Base-by-base conservation (phyloP, 53 echinoderm and acorn worm genomes). In the Echinarachnius parma region DNA sequence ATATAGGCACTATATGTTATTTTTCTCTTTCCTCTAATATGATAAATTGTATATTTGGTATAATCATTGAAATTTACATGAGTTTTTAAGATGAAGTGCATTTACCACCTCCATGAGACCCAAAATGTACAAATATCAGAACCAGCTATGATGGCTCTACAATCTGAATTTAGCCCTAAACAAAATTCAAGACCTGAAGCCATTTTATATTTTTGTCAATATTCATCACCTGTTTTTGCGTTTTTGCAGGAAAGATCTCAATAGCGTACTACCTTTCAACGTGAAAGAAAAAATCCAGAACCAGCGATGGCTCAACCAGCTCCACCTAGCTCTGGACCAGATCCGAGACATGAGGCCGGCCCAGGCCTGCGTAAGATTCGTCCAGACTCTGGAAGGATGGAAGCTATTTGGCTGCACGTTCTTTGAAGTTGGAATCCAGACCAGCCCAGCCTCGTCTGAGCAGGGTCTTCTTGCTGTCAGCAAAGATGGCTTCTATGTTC, bases 271-370 rank as follows among this genome's bases (percentile, higher is more conserved):
- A 2, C 95, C 95, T 3, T 70, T 65, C 5, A 75, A 75, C 29
- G 78, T 86, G 21, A 46, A 87, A 10, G 71, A 84, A 46, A 56
- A 64, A 21, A 36, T 66, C 16, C 81, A 81, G 33, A 47, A 66
- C 7, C 90, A 90, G 62, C 84, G 83, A 36, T 94, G 95, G 90
- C 78, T 94, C 31, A 94, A 94, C 69, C 67, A 75, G 21, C 81
- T 90, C 71, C 81, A 94, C 21, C 36, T 21, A 2, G 53, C 53
- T 22, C 31, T 81, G 13, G 81, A 80, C 1, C 8, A 54, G 21
- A 60, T 87, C 48, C 54, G 78, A n/a, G 66, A 67, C 0, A 47
- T 83, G 62, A 66, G 64, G 49, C 78, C 87, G 1, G 59, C 64
- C 31, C 81, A 75, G 53, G 89, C 86, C 31, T 77, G 56, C 34